A percentile compares a stretch with the other conserved stretches of the same genome.
Evolutionary conservation across 35 echinoderm and acorn worm species (phyloP).

Genomic region (Eucidaris tribuloides): DNA sequence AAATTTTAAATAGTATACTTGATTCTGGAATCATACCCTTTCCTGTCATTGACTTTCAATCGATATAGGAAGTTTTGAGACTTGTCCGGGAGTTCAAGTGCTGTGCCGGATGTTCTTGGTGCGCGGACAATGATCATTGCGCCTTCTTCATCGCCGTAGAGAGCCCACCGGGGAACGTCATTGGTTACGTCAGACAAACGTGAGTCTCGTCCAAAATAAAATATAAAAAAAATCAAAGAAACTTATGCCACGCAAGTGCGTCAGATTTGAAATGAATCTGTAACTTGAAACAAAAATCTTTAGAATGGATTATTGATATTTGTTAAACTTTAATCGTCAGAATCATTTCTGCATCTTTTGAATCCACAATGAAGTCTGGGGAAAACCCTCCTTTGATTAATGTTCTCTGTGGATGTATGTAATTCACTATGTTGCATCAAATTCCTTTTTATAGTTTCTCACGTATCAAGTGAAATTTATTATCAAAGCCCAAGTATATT

Average conservation of each 20-base stretch:
- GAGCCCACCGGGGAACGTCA: constrained; percentile 45
- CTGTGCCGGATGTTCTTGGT: constrained; percentile 80
- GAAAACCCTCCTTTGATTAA: too few species aligned
- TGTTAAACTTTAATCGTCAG: neutral
- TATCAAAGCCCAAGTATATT: too few species aligned
- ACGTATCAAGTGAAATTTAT: too few species aligned
- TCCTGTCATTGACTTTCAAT: too few species aligned
- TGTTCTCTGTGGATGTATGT: too few species aligned
- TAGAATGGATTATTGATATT: too few species aligned
- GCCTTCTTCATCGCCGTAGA: constrained; percentile 59
- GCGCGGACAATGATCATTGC: constrained; percentile 57
- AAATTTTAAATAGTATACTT: too few species aligned
- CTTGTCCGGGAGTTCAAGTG: constrained; percentile 65
- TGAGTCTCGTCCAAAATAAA: constrained; percentile 8
- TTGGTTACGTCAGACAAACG: constrained; percentile 77
- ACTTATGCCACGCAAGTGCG: neutral
- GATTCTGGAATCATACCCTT: too few species aligned
- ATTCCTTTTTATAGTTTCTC: too few species aligned
- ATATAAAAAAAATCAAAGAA: neutral
- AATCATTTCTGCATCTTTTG: neutral
- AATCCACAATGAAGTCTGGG: neutral
- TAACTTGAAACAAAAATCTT: neutral
- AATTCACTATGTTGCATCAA: too few species aligned
- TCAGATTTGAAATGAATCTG: neutral
- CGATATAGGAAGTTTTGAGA: constrained; percentile 70